Evolutionary conservation across 2,797 vertebrate genomes (phyloP).

Genomic region (Anguilla anguilla): DNA sequence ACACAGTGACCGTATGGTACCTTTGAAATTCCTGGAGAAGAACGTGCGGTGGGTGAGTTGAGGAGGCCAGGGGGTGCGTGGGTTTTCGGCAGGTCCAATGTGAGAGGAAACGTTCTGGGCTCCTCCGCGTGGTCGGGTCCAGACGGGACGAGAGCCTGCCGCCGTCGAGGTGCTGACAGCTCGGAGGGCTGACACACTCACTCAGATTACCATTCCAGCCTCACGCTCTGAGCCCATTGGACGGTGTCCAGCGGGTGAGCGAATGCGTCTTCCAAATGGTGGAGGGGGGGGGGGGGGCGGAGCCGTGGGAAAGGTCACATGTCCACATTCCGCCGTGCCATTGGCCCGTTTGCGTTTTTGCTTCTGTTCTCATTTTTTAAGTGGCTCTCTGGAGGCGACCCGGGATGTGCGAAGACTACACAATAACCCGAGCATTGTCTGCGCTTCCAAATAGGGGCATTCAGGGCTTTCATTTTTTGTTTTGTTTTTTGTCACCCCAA

Average conservation of each 20-base stretch:
- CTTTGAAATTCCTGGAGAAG: conserved; percentile 6
- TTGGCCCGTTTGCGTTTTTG: background rate
- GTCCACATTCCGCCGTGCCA: background rate
- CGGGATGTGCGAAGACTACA: background rate
- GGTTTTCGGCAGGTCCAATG: conserved; percentile 9
- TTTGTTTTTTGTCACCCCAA: too few relatives aligned
- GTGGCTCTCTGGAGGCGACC: background rate
- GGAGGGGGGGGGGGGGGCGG: background rate
- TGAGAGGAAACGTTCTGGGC: conserved; percentile 20
- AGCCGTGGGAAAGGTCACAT: background rate
- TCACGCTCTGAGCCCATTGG: too few relatives aligned
- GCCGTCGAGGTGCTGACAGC: conserved; percentile 21
- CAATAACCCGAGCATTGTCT: background rate
- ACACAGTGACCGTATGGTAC: background rate
- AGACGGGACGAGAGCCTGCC: conserved; percentile 8
- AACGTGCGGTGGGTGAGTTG: background rate
- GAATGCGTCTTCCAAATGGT: background rate
- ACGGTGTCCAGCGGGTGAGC: background rate
- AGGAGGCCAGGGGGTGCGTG: background rate
- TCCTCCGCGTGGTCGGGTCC: conserved; percentile 23
- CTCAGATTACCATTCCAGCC: conserved; percentile 23
- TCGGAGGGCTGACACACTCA: background rate
- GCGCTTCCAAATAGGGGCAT: too few relatives aligned
- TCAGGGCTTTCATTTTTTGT: background rate
- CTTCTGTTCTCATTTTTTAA: background rate